A percentile compares a stretch with the other conserved stretches of the same genome.
These are phyloP conservation scores for Danio jaintianensis DNA, from an alignment of 2,797 vertebrate species.

Conservation along the genomic window DNA sequence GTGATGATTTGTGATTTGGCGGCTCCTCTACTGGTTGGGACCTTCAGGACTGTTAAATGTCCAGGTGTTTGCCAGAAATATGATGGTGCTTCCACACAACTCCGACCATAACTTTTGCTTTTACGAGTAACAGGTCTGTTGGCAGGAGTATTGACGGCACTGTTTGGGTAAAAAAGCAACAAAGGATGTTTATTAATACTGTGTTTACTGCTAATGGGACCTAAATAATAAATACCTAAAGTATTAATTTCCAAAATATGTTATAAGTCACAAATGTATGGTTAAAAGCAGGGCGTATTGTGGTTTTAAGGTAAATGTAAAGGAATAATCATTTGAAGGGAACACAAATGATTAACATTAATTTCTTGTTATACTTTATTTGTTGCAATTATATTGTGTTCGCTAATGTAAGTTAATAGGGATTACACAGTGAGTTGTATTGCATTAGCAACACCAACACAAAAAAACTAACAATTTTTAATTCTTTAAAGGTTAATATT, in stretches of 20 bases:
- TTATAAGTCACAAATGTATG: not conserved
- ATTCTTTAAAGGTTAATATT: no score
- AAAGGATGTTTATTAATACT: not conserved
- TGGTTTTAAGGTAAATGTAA: not conserved
- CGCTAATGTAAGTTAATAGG: no score
- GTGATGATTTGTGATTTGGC: conserved; percentile 64
- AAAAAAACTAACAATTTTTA: no score
- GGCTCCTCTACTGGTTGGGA: conserved; percentile 69
- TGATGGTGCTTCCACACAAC: conserved; percentile 67
- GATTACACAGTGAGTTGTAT: no score
- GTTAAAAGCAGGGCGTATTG: not conserved
- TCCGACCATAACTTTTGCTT: conserved; percentile 71
- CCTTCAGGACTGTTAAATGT: conserved; percentile 64
- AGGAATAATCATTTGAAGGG: no score
- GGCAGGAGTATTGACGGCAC: conserved; percentile 66
- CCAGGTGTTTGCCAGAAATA: conserved; percentile 69
- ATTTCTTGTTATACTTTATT: no score
- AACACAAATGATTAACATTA: no score
- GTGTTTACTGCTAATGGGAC: no score
- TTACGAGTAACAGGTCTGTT: conserved; percentile 56
- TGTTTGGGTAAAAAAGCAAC: conserved; percentile 43
- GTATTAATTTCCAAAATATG: not conserved
- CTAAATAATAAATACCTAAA: not conserved
- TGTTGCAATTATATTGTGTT: no score
- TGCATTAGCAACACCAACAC: no score